phyloP scores from a whole-genome alignment of 2,888 invertebrate species.

The Laspeyria flexula region DNA sequence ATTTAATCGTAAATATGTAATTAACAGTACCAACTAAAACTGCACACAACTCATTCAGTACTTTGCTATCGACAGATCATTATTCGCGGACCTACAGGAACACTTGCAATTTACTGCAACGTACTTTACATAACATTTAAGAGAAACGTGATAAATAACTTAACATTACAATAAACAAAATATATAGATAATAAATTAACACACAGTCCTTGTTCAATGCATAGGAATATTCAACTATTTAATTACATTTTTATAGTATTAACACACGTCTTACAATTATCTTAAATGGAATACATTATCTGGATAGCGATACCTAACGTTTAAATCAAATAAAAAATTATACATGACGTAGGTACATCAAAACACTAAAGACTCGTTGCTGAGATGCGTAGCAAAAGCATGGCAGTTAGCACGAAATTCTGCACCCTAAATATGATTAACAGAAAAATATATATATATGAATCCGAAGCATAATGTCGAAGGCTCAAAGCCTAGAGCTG shows the following conservation, averaged over 20 bases:
- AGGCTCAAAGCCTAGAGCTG: slow-evolving; percentile 9
- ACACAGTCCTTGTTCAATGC: slow-evolving; percentile 82
- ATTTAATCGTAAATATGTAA: slow-evolving; percentile 56
- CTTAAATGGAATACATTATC: slow-evolving; percentile 82
- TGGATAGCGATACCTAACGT: slow-evolving; percentile 72
- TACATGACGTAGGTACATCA: slow-evolving; percentile 62
- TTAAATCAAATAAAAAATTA: slow-evolving; percentile 65
- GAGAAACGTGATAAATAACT: slow-evolving; percentile 81
- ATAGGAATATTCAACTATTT: slow-evolving; percentile 75
- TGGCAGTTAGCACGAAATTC: slow-evolving; percentile 82
- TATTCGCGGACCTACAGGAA: slow-evolving; percentile 59
- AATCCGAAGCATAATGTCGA: slow-evolving; percentile 65
- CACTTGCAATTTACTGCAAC: slow-evolving; percentile 65
- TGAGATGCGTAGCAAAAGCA: slow-evolving; percentile 80
- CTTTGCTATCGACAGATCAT: slow-evolving; percentile 71
- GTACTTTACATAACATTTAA: slow-evolving; percentile 35
- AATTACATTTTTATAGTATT: slow-evolving; percentile 67
- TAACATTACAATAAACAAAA: slow-evolving; percentile 71
- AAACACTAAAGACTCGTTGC: slow-evolving; percentile 73
- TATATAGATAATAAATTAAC: slow-evolving; percentile 81
- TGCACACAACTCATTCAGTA: slow-evolving; percentile 67
- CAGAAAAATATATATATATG: slow-evolving; percentile 73
- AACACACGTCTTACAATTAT: slow-evolving; percentile 78
- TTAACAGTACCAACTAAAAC: slow-evolving; percentile 59
- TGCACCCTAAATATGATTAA: slow-evolving; percentile 80